phyloP scores from a whole-genome alignment of 53 echinoderm and acorn worm species.

The Zoroaster sp. region DNA sequence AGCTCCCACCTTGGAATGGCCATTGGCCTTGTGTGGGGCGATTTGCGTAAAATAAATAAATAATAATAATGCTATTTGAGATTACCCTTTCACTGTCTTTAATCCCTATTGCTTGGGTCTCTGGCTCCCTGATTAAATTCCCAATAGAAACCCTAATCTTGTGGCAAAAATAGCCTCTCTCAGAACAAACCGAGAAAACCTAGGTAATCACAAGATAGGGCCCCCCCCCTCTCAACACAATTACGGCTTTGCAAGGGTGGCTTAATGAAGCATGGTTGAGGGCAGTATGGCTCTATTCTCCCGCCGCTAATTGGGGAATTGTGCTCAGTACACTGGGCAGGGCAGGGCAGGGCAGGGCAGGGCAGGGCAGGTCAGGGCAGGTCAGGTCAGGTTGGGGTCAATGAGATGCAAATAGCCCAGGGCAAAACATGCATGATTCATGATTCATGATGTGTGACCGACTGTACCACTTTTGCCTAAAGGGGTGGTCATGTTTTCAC shows the following conservation, averaged over 20 bases:
- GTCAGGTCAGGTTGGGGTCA: slow-evolving; percentile 30
- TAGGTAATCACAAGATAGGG: too few species aligned
- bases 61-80: too few species aligned
- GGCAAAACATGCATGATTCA: slow-evolving; percentile 9
- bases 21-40: too few species aligned
- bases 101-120: not conserved
- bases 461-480: not conserved
- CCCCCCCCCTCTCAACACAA: not conserved
- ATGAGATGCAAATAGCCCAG: not conserved
- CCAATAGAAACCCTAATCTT: not conserved
- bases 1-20: too few species aligned
- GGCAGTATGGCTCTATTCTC: not conserved
- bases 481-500: not conserved
- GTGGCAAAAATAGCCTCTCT: too few species aligned
- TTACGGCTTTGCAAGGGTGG: too few species aligned
- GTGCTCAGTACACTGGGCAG: not conserved
- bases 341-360: too few species aligned
- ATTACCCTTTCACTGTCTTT: not conserved
- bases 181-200: too few species aligned
- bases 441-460: slow-evolving; percentile 49
- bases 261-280: too few species aligned
- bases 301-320: not conserved
- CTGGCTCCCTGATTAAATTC: not conserved
- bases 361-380: too few species aligned
- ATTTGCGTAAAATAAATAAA: too few species aligned